Conservation (phyloP, 2,888 invertebrate genomes). For the Nasonovia ribisnigri region DNA sequence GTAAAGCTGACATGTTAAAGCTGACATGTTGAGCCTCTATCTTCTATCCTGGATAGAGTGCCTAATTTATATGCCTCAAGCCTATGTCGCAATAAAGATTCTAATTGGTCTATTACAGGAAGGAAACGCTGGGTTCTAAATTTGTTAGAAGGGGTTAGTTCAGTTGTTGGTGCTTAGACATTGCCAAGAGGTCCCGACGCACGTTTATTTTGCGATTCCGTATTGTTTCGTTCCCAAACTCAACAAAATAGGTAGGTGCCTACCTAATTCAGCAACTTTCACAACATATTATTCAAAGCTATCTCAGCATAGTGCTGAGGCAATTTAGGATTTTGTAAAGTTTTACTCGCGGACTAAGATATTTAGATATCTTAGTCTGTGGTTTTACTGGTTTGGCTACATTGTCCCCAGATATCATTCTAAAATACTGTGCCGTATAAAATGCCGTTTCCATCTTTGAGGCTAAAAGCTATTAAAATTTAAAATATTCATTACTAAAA, state of each 20-base stretch:
- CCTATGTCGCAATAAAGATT: background rate
- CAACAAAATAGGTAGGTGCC: too few relatives aligned
- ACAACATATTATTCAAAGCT: too few relatives aligned
- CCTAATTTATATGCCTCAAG: too few relatives aligned
- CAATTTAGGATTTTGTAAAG: constrained; percentile 43
- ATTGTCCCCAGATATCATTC: constrained; percentile 47
- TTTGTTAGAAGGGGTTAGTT: constrained; percentile 7
- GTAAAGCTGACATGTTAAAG: too few relatives aligned
- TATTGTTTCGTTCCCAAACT: background rate
- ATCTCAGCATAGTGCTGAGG: too few relatives aligned
- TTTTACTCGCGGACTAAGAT: too few relatives aligned
- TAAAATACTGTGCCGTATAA: constrained; percentile 50
- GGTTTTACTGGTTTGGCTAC: constrained; percentile 46
- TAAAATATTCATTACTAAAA: too few relatives aligned
- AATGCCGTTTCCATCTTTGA: background rate
- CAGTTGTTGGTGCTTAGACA: background rate
- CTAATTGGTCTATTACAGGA: background rate
- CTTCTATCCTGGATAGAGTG: too few relatives aligned
- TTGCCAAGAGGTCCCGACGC: background rate
- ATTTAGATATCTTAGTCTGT: too few relatives aligned
- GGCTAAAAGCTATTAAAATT: too few relatives aligned
- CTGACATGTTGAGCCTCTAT: too few relatives aligned
- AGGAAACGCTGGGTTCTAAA: constrained; percentile 13
- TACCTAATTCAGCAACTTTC: background rate
- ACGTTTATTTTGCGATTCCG: constrained; percentile 8